phyloP scores from a whole-genome alignment of 2,113 vertebrate genomes.

The Donacobius atricapilla region DNA sequence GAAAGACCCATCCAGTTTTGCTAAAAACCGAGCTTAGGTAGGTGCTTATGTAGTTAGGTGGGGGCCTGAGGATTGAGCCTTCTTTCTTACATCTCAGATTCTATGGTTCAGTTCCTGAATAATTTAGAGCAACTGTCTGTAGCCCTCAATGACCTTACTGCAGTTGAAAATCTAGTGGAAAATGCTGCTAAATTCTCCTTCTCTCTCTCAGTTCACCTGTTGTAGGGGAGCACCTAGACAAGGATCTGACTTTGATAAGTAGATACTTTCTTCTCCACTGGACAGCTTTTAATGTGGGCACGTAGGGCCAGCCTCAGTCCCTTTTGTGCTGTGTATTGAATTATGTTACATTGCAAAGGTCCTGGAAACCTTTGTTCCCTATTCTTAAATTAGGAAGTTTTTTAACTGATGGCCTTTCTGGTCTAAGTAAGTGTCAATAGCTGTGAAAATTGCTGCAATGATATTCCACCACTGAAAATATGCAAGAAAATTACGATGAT shows the following conservation, averaged over 20 bases:
- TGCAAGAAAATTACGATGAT: not conserved
- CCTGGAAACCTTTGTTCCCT: not conserved
- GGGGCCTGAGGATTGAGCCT: not conserved
- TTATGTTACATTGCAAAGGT: not conserved
- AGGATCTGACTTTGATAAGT: not conserved
- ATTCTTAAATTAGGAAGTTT: not conserved
- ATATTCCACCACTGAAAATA: not conserved
- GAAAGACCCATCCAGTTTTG: not conserved
- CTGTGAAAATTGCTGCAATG: not conserved
- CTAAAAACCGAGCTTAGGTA: not conserved
- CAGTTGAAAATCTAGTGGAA: not conserved
- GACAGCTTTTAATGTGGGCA: not conserved
- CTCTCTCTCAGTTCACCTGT: not conserved
- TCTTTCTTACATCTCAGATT: not conserved
- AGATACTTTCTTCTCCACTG: not conserved
- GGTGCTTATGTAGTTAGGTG: not conserved
- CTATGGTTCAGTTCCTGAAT: not conserved
- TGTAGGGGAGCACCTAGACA: not conserved
- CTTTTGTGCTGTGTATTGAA: not conserved
- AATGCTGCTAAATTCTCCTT: not conserved
- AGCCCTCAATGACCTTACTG: not conserved
- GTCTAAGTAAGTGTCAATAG: not conserved
- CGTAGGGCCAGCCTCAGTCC: fast-evolving
- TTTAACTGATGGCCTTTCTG: not conserved
- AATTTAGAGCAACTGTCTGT: not conserved